Conservation (phyloP, 2,888 invertebrate genomes). For the Pediacus dermestoides region DNA sequence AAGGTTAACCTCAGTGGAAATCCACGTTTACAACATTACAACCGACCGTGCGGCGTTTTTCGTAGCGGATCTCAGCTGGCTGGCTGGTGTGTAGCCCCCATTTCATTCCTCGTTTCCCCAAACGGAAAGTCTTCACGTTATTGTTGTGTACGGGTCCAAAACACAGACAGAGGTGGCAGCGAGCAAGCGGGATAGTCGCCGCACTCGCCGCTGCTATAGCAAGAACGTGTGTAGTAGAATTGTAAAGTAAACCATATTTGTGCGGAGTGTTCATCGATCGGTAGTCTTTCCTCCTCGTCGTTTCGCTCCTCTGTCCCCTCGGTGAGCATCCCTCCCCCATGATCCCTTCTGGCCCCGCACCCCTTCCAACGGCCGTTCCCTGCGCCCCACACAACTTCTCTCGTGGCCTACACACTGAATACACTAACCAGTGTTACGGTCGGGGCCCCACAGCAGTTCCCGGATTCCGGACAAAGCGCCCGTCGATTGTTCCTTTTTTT, state of each 20-base stretch:
- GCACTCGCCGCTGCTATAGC: background rate
- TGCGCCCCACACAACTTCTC: conserved; percentile 23
- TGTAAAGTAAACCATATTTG: conserved; percentile 39
- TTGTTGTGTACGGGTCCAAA: conserved; percentile 14
- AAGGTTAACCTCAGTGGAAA: conserved; percentile 24
- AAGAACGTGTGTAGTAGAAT: conserved; percentile 30
- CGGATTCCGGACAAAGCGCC: conserved; percentile 2
- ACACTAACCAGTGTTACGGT: conserved; percentile 32
- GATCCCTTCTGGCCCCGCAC: conserved; percentile 23
- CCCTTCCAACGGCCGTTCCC: conserved; percentile 18
- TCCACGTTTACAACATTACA: conserved; percentile 20
- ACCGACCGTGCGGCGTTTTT: conserved; percentile 13
- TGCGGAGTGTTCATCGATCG: conserved; percentile 40
- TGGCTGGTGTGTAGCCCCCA: conserved; percentile 1
- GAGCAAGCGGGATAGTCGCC: conserved; percentile 9
- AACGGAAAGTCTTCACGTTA: conserved; percentile 15
- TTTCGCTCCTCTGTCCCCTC: conserved; percentile 16
- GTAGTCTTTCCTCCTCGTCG: conserved; percentile 33
- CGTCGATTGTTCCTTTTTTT: background rate
- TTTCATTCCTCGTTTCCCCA: conserved; percentile 7
- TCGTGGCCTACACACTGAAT: conserved; percentile 32
- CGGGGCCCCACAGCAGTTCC: conserved; percentile 15
- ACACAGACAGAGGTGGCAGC: conserved; percentile 6
- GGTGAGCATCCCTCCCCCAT: conserved; percentile 23
- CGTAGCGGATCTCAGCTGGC: conserved; percentile 13